Conservation (phyloP, 2,888 invertebrate genomes). For the Barypeithes pellucidus region DNA sequence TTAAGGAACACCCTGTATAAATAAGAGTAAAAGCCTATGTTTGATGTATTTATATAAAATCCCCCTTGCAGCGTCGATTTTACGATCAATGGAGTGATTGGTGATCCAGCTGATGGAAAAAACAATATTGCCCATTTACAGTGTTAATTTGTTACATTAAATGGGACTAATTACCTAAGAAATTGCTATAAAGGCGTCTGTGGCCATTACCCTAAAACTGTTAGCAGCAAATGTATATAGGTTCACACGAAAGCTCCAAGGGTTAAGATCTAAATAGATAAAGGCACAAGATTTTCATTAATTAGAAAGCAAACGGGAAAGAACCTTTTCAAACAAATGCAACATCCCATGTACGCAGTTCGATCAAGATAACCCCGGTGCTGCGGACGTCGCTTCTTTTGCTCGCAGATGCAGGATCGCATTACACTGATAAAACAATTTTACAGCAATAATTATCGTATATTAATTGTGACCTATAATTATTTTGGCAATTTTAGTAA, state of each 20-base stretch:
- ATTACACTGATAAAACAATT: too few species aligned
- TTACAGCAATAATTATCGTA: too few species aligned
- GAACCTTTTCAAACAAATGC: conserved; percentile 12
- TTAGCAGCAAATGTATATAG: conserved; percentile 12
- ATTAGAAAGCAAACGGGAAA: conserved; percentile 24
- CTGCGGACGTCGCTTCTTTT: conserved; percentile 11
- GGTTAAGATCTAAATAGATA: conserved; percentile 28
- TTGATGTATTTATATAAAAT: neutral
- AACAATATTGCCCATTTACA: neutral
- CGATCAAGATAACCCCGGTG: conserved; percentile 20
- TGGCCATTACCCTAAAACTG: conserved; percentile 7
- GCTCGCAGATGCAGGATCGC: neutral
- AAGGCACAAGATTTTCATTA: conserved; percentile 29
- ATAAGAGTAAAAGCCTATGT: too few species aligned
- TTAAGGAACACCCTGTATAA: too few species aligned
- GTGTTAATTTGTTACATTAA: neutral
- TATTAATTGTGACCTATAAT: too few species aligned
- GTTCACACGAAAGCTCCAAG: conserved; percentile 17
- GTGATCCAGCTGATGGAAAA: neutral
- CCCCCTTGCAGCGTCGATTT: neutral
- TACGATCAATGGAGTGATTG: neutral
- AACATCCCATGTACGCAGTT: conserved; percentile 8
- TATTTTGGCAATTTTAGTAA: too few species aligned
- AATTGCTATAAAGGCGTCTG: neutral
- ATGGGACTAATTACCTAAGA: conserved; percentile 11